Evolutionary conservation across 2,888 invertebrate genomes (phyloP).

Genomic region (Clunio marinus): DNA sequence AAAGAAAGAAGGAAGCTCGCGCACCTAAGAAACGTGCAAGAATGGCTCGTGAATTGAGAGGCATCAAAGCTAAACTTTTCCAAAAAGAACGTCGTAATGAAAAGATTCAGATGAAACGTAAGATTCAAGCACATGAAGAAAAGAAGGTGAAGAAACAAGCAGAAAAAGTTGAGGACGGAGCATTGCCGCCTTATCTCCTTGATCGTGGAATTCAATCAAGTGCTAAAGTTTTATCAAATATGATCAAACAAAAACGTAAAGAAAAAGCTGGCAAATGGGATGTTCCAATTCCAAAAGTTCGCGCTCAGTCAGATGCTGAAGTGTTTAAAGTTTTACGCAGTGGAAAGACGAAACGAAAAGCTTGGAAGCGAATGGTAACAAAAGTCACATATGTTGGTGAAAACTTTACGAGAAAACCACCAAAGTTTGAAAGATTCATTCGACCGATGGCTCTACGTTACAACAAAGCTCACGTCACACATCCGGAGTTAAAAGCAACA

Average conservation of each 20-base stretch:
- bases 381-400: constrained; percentile 98
- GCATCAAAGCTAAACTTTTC: constrained; percentile 95
- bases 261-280: constrained; percentile 99
- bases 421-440: constrained; percentile 97
- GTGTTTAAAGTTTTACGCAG: constrained; percentile 89
- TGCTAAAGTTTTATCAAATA: constrained; percentile 95
- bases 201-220: constrained; percentile 92
- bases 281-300: constrained; percentile 97
- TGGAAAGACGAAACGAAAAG: constrained; percentile 90
- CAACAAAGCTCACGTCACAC: constrained; percentile 98
- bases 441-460: constrained; percentile 95
- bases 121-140: constrained; percentile 95
- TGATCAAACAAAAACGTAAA: constrained; percentile 99
- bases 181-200: constrained; percentile 91
- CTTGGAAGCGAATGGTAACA: constrained; percentile 99
- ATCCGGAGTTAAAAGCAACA: constrained; percentile 97
- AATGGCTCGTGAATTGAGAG: constrained; percentile 86
- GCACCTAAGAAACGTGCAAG: constrained; percentile 87
- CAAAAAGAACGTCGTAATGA: constrained; percentile 96
- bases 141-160: constrained; percentile 83
- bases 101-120: constrained; percentile 99
- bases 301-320: constrained; percentile 93
- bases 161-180: constrained; percentile 81
- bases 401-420: constrained; percentile 97
- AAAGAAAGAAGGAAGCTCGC: constrained; percentile 92